Evolutionary conservation across 2,797 vertebrate genomes (phyloP).

Genomic region (Kryptolebias ocellatus): DNA sequence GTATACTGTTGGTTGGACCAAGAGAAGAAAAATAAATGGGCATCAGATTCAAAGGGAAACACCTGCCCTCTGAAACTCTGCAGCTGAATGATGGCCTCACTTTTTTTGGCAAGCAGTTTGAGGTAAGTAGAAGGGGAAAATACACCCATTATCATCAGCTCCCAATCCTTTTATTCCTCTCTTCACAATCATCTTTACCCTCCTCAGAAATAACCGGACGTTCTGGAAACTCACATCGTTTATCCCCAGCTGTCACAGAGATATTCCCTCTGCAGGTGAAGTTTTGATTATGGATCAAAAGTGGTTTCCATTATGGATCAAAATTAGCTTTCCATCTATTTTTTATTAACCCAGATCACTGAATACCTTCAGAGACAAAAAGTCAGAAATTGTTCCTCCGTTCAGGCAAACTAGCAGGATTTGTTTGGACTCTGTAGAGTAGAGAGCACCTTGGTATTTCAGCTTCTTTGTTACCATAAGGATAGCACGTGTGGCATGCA

Average conservation of each 20-base stretch:
- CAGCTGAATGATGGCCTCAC: no score
- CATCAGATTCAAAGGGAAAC: conserved; percentile 17
- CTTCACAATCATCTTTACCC: conserved; percentile 20
- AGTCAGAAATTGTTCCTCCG: conserved; percentile 50
- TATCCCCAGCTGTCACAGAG: conserved; percentile 39
- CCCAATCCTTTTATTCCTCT: conserved; percentile 16
- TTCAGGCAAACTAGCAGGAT: conserved; percentile 42
- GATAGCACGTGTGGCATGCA: conserved; percentile 16
- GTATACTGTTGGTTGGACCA: not conserved
- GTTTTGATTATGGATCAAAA: conserved; percentile 72
- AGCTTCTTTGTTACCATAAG: conserved; percentile 22
- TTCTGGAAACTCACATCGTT: conserved; percentile 64
- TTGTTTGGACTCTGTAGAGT: conserved; percentile 42
- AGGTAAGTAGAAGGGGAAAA: conserved; percentile 41
- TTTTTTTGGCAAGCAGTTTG: no score
- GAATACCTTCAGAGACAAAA: conserved; percentile 56
- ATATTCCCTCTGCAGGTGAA: conserved; percentile 61
- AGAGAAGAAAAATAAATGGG: conserved; percentile 6
- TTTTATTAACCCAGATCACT: conserved; percentile 46
- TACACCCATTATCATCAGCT: conserved; percentile 9
- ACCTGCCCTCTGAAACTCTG: conserved; percentile 6
- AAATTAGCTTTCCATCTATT: conserved; percentile 68
- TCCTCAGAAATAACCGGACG: conserved; percentile 52
- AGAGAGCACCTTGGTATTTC: conserved; percentile 41
- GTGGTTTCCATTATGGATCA: conserved; percentile 19